These are phyloP conservation scores for Trachops cirrhosus DNA, from an alignment of 2,797 vertebrate species.

Conservation along the genomic window DNA sequence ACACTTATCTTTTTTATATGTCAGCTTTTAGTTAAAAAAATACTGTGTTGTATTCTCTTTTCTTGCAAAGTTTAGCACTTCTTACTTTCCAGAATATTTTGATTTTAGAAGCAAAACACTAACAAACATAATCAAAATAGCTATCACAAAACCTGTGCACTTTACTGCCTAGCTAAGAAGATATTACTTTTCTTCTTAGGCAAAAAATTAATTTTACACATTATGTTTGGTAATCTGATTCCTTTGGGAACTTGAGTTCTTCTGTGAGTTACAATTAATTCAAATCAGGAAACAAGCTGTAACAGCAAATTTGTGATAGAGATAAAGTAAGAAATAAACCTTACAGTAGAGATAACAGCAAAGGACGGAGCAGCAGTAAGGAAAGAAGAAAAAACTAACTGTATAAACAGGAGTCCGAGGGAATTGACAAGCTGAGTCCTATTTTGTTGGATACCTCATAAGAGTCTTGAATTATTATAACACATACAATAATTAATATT, in stretches of 20 bases:
- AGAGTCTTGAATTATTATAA: not conserved
- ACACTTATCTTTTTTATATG: not conserved
- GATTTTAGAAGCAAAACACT: conserved; percentile 2
- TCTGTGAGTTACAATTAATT: conserved; percentile 33
- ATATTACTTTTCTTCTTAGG: conserved; percentile 2
- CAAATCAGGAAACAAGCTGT: conserved; percentile 45
- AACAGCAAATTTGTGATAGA: not conserved
- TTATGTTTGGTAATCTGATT: conserved; percentile 47
- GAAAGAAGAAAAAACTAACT: not conserved
- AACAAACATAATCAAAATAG: conserved; percentile 31
- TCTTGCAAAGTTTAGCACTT: not conserved
- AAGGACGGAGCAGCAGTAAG: not conserved
- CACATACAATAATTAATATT: not conserved
- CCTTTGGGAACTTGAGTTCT: conserved; percentile 28
- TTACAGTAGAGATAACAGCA: not conserved
- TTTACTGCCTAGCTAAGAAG: not conserved
- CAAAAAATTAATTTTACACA: conserved; percentile 24
- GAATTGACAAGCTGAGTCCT: not conserved
- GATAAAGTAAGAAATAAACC: not conserved
- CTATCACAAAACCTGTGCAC: not conserved
- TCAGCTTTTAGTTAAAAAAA: not conserved
- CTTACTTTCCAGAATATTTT: conserved; percentile 48
- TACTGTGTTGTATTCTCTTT: not conserved
- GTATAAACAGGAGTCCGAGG: not conserved
- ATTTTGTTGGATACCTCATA: not conserved